Conservation (phyloP, 2,113 vertebrate species). For the Verasper variegatus region DNA sequence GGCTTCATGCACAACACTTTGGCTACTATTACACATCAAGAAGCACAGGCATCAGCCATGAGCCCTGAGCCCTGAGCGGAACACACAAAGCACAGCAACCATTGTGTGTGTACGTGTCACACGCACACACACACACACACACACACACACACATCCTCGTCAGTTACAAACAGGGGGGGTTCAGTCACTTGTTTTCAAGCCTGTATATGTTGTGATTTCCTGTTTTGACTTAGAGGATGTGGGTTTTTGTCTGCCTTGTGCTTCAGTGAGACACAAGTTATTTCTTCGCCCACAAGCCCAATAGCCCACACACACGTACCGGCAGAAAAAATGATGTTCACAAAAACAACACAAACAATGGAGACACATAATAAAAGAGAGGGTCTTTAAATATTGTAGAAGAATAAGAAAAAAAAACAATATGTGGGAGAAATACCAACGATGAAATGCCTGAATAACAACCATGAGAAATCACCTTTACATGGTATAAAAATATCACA, state of each 20-base stretch:
- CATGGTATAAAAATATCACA: conserved; percentile 56
- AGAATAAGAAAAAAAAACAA: neutral
- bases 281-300: conserved; percentile 45
- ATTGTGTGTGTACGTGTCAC: conserved; percentile 51
- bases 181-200: conserved; percentile 65
- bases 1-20: conserved; percentile 64
- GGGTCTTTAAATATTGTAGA: conserved; percentile 15
- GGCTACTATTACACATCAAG: conserved; percentile 73
- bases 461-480: conserved; percentile 19
- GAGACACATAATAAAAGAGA: neutral
- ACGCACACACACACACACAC: conserved; percentile 47
- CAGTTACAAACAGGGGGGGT: conserved; percentile 54
- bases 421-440: neutral
- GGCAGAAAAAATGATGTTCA: conserved; percentile 52
- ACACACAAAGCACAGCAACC: conserved; percentile 49
- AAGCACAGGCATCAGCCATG: conserved; percentile 65
- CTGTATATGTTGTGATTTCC: conserved; percentile 54
- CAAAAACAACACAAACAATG: conserved; percentile 23
- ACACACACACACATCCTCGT: conserved; percentile 43
- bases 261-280: conserved; percentile 48
- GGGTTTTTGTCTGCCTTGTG: conserved; percentile 66
- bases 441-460: neutral
- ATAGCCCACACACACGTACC: conserved; percentile 52
- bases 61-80: conserved; percentile 52
- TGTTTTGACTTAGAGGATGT: conserved; percentile 76